phyloP scores from a whole-genome alignment of 2,797 vertebrate species.

The Urosaurus nigricauda region DNA sequence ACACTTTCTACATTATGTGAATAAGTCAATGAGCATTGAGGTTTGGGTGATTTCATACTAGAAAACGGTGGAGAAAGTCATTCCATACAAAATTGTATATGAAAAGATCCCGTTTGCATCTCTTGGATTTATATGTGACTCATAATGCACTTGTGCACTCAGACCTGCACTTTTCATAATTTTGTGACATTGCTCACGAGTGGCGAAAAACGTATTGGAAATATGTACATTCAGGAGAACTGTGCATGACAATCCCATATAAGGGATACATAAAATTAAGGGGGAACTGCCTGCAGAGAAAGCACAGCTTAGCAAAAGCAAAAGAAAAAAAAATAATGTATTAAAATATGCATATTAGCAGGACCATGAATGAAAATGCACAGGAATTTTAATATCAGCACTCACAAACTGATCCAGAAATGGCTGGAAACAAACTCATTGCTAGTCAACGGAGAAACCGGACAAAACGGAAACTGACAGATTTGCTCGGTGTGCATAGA shows the following conservation, averaged over 20 bases:
- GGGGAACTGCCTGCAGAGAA: background rate
- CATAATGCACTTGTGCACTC: background rate
- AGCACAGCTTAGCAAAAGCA: background rate
- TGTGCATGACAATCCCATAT: background rate
- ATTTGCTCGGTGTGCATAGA: background rate
- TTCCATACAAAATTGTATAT: too few species aligned
- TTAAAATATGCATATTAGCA: too few species aligned
- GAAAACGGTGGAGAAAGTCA: too few species aligned
- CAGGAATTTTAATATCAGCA: background rate
- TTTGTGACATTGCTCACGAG: background rate
- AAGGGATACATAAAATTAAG: background rate
- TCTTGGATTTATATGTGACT: too few species aligned
- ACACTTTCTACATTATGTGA: too few species aligned
- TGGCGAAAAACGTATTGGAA: background rate
- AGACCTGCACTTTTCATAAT: background rate
- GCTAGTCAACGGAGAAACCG: background rate
- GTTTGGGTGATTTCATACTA: too few species aligned
- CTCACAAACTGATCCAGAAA: background rate
- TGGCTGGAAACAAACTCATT: background rate
- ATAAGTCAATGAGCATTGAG: too few species aligned
- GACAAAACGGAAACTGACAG: background rate
- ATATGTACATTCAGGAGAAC: background rate
- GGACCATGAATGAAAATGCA: background rate
- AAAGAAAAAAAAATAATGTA: too few species aligned
- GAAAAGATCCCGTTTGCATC: too few species aligned